Conservation (phyloP, 1,140 invertebrate genomes). For the Nixonia krombeini region DNA sequence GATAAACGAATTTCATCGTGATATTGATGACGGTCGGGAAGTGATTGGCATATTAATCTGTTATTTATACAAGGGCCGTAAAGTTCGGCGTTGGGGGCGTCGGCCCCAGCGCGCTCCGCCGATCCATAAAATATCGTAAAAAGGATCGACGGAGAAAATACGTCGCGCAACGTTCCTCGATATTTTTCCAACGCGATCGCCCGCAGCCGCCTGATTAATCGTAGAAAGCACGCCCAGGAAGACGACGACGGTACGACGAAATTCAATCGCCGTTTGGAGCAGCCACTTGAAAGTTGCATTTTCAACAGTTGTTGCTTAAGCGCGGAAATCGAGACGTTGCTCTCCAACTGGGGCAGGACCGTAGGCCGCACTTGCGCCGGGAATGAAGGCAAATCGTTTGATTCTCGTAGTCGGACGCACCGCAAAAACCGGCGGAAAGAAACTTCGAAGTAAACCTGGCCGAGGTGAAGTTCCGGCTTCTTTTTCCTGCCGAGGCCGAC, state of each 20-base stretch:
- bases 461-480: neutral
- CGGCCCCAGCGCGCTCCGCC: too few relatives aligned
- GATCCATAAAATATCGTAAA: too few relatives aligned
- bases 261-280: neutral
- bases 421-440: neutral
- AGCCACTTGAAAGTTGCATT: conserved; percentile 2
- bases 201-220: too few relatives aligned
- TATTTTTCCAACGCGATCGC: too few relatives aligned
- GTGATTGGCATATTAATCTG: conserved; percentile 1
- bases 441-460: neutral
- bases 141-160: too few relatives aligned
- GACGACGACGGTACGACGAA: neutral
- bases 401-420: neutral
- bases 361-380: too few relatives aligned
- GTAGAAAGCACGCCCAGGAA: too few relatives aligned
- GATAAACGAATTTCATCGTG: conserved; percentile 9
- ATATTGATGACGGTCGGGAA: conserved; percentile 4
- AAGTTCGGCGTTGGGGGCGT: too few relatives aligned
- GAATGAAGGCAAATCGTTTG: neutral
- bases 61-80: neutral
- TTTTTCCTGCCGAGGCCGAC: neutral
- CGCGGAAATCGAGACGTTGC: too few relatives aligned
- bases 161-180: too few relatives aligned
- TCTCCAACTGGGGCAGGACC: too few relatives aligned
- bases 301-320: too few relatives aligned